Evolutionary conservation across 2,888 invertebrate genomes (phyloP).

Genomic region (Loripinus fragilis): DNA sequence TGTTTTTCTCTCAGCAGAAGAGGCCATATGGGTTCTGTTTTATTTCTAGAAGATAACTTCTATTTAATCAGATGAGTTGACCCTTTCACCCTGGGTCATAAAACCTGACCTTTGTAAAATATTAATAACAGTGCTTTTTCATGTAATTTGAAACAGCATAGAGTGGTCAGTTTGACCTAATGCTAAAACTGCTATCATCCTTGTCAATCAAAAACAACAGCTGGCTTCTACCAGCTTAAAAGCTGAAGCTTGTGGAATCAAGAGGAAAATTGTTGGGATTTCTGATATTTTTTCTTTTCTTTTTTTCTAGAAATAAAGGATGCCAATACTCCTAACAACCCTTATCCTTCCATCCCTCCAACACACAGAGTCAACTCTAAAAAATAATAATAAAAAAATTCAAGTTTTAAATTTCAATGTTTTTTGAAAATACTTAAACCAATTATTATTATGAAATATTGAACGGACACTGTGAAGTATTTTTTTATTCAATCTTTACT

Average conservation of each 20-base stretch:
- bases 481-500: too few species aligned
- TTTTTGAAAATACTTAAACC: too few species aligned
- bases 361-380: too few species aligned
- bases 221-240: not conserved
- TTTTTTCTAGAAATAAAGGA: too few species aligned
- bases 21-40: conserved; percentile 17
- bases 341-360: too few species aligned
- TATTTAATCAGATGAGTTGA: conserved; percentile 18
- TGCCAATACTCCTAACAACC: too few species aligned
- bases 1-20: not conserved
- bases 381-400: too few species aligned
- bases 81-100: conserved; percentile 18
- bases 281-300: too few species aligned
- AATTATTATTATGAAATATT: too few species aligned
- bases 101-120: conserved; percentile 22
- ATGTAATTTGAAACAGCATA: conserved; percentile 21
- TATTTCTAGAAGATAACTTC: conserved; percentile 5
- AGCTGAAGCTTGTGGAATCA: not conserved
- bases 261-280: too few species aligned
- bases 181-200: conserved; percentile 15
- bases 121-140: conserved; percentile 15
- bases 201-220: conserved; percentile 16
- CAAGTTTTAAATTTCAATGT: too few species aligned
- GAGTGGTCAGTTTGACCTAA: conserved; percentile 5
- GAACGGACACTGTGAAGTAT: too few species aligned